These are phyloP conservation scores for Cecropterus lyciades DNA, from an alignment of 1,140 invertebrate genomes.

Conservation along the genomic window DNA sequence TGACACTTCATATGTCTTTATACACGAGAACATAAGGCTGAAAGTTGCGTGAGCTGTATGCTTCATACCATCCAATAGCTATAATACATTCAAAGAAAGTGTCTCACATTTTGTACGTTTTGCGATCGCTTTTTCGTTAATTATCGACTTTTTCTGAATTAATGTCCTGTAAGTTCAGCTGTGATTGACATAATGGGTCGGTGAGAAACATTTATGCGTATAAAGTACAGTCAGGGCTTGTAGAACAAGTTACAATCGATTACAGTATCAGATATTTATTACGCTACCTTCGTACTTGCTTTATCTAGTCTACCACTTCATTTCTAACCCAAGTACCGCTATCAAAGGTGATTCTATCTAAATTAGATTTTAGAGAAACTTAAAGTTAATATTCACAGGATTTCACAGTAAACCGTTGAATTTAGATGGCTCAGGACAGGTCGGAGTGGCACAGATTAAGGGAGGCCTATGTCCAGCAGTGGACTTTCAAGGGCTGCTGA, in stretches of 20 bases:
- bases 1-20: constrained; percentile 10
- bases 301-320: too few relatives aligned
- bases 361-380: too few relatives aligned
- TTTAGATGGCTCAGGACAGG: too few relatives aligned
- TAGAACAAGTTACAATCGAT: neutral
- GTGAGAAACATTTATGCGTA: neutral
- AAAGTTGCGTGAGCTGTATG: neutral
- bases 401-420: too few relatives aligned
- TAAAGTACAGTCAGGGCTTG: neutral
- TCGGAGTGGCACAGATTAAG: too few relatives aligned
- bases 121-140: constrained; percentile 27
- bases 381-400: too few relatives aligned
- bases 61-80: neutral
- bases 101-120: constrained; percentile 16
- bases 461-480: too few relatives aligned
- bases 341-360: too few relatives aligned
- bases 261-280: too few relatives aligned
- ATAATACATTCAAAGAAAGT: constrained; percentile 1
- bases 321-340: too few relatives aligned
- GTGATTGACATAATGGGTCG: constrained; percentile 29
- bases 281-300: too few relatives aligned
- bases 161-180: constrained; percentile 13
- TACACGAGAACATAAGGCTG: neutral
- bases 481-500: too few relatives aligned
- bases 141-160: constrained; percentile 14